Evolutionary conservation across 1,140 invertebrate genomes (phyloP), one percentile per base, ranked within the genome.

Genomic region (Pseudomyrmex sp.): DNA sequence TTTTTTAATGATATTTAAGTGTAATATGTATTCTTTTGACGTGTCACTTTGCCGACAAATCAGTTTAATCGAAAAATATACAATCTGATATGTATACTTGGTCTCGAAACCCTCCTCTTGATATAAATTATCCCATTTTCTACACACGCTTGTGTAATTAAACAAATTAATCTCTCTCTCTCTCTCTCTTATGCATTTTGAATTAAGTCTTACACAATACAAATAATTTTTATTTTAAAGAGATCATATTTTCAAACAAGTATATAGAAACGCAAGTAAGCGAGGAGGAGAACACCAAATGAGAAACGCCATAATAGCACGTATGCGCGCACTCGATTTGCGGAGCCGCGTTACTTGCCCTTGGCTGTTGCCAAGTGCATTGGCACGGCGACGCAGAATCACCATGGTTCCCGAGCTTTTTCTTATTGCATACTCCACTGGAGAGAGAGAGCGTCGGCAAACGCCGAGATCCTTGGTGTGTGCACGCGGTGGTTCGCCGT

Each of bases 361-460:
- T 91, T 91, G 91, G 89, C 87, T 91, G 90, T 91, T 91, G 87
- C 91, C 85, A 91, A 92, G 91, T 91, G 91, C 91, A 91, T 89
- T 91, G 90, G 84, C 90, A 91, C 82, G 76, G 70, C 70, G 72
- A 83, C 72, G 77, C 87, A 89, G 84, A 85, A 90, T 90, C 86
- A 79, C 80, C 73, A 46, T 23, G 26, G n/a, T 12, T 69, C 72
- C 72, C 61, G 23, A 77, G 18, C 61, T 85, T 74, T 75, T 90
- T 90, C 88, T 90, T 90, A 66, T 90, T 90, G 85, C 88, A 88
- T 90, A 85, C 79, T 69, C 88, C 83, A 85, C 87, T 79, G 77
- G 66, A 70, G 56, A 82, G 58, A 75, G 65, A 35, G 35, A 35
- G 5, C 35, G 35, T 5, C 68, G 54, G 69, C 72, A 54, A 52